Conservation (phyloP, 2,113 vertebrate genomes). For the Antidorcas marsupialis region DNA sequence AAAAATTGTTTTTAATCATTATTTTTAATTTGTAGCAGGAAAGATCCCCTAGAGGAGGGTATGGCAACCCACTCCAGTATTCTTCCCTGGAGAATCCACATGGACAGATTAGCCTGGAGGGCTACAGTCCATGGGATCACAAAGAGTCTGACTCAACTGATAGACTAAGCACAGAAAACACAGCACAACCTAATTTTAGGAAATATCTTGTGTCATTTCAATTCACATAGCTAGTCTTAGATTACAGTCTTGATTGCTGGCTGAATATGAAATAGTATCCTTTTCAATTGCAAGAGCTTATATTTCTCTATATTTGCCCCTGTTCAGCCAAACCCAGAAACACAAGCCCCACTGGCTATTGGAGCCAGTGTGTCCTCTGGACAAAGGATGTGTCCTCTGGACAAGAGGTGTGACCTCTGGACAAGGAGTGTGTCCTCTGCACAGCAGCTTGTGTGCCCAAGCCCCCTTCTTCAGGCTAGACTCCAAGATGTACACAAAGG, state of each 20-base stretch:
- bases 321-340: neutral
- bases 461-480: neutral
- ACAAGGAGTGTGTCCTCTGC: neutral
- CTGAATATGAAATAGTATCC: neutral
- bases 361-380: neutral
- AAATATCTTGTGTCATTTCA: neutral
- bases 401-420: neutral
- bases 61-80: neutral
- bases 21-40: neutral
- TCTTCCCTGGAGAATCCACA: neutral
- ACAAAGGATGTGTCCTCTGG: neutral
- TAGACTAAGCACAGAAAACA: neutral
- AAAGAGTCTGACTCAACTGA: neutral
- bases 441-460: neutral
- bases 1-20: neutral
- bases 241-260: neutral
- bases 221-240: neutral
- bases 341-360: neutral
- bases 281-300: neutral
- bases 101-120: neutral
- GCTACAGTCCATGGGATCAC: neutral
- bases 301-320: neutral
- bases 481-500: neutral
- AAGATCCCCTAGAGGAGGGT: neutral
- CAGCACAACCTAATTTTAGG: neutral